These are phyloP conservation scores for Trematomus bernacchii DNA, from an alignment of 2,797 vertebrate species.

Conservation along the genomic window DNA sequence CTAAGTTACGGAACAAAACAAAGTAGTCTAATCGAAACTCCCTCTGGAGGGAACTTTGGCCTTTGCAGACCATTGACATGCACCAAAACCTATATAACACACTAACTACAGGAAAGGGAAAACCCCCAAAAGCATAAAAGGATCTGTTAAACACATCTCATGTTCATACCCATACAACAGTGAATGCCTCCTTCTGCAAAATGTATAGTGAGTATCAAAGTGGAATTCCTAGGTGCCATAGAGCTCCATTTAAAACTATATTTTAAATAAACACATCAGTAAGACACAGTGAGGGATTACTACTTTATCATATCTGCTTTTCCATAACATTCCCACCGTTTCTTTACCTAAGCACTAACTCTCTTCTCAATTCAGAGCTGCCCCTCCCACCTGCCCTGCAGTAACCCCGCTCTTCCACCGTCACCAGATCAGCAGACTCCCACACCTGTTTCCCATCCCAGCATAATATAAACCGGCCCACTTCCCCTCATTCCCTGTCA, in stretches of 20 bases:
- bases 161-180: not conserved
- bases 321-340: not conserved
- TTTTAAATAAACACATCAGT: not conserved
- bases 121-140: no score
- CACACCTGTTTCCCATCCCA: not conserved
- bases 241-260: not conserved
- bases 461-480: not conserved
- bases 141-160: not conserved
- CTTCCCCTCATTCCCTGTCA: not conserved
- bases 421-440: slow-evolving; percentile 1
- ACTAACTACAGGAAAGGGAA: no score
- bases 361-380: not conserved
- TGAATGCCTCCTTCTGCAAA: not conserved
- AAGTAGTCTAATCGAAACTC: no score
- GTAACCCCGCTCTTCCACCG: not conserved
- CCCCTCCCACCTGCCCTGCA: not conserved
- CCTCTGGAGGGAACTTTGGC: no score
- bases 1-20: no score
- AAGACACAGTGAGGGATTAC: not conserved
- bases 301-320: not conserved
- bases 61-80: no score
- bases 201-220: not conserved
- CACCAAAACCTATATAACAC: no score
- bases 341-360: not conserved
- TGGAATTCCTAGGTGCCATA: not conserved